These are phyloP conservation scores for Chymomyza amoena DNA, from an alignment of 2,888 invertebrate genomes.

Conservation along the genomic window DNA sequence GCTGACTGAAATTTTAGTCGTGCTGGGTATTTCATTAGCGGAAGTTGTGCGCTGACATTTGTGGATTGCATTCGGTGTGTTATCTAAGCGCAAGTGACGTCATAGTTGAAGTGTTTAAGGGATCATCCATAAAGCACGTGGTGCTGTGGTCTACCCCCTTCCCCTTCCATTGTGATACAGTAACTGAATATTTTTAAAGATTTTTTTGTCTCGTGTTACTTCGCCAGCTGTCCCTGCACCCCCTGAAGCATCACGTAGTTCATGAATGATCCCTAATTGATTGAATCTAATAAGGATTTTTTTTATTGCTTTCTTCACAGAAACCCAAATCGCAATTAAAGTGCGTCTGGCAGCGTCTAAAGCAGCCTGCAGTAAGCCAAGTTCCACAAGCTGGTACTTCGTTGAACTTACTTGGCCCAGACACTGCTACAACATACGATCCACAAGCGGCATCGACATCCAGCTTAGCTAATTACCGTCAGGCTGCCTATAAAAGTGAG, in stretches of 20 bases:
- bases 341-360: slow-evolving; percentile 60
- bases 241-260: no score
- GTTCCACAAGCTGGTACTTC: slow-evolving; percentile 48
- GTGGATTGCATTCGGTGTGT: slow-evolving; percentile 4
- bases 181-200: no score
- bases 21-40: slow-evolving; percentile 7
- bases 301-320: slow-evolving; percentile 31
- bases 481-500: slow-evolving; percentile 42
- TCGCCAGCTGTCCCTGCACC: no score
- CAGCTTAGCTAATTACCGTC: slow-evolving; percentile 16
- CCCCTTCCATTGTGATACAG: no score
- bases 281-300: not conserved
- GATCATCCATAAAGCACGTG: no score
- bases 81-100: not conserved
- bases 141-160: no score
- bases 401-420: slow-evolving; percentile 27
- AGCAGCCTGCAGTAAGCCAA: slow-evolving; percentile 32
- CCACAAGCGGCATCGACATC: slow-evolving; percentile 13
- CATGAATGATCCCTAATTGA: no score
- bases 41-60: slow-evolving; percentile 1
- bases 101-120: not conserved
- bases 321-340: slow-evolving; percentile 60
- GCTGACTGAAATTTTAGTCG: slow-evolving; percentile 30
- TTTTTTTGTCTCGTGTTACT: no score
- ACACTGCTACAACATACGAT: slow-evolving; percentile 27